These are phyloP conservation scores for Vulpes lagopus DNA, from an alignment of 2,113 vertebrate species.

Conservation along the genomic window DNA sequence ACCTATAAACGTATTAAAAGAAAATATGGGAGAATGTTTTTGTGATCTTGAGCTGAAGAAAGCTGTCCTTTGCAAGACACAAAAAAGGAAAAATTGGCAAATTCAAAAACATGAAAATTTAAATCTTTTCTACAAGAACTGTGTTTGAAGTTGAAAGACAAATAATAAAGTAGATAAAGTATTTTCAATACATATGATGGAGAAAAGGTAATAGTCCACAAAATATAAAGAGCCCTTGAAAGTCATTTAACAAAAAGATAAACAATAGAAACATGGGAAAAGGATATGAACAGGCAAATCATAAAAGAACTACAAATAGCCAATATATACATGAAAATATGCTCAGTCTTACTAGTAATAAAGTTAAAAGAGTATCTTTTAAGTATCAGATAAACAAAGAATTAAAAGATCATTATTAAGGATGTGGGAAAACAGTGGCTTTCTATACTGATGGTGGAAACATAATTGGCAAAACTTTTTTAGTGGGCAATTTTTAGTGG, in stretches of 20 bases:
- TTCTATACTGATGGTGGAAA: slow-evolving; percentile 6
- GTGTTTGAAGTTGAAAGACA: neutral
- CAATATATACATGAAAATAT: slow-evolving; percentile 37
- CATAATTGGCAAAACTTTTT: neutral
- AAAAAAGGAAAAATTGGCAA: neutral
- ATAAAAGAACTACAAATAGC: slow-evolving; percentile 35
- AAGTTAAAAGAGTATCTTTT: slow-evolving; percentile 1
- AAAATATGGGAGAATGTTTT: slow-evolving; percentile 37
- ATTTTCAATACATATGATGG: neutral
- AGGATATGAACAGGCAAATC: neutral
- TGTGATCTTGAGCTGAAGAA: neutral
- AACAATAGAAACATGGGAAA: neutral
- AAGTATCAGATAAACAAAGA: slow-evolving; percentile 21
- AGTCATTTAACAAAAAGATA: neutral
- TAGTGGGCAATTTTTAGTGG: neutral
- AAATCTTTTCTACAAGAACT: slow-evolving; percentile 21
- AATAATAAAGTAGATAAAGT: neutral
- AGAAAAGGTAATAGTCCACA: neutral
- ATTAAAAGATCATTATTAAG: slow-evolving; percentile 24
- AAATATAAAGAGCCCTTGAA: neutral
- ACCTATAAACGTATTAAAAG: slow-evolving; percentile 20
- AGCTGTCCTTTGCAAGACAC: neutral
- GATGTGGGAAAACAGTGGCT: neutral
- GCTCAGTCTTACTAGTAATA: neutral
- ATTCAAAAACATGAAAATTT: slow-evolving; percentile 17